These are phyloP conservation scores for Eumeta japonica DNA, from an alignment of 1,140 invertebrate genomes.

Conservation along the genomic window DNA sequence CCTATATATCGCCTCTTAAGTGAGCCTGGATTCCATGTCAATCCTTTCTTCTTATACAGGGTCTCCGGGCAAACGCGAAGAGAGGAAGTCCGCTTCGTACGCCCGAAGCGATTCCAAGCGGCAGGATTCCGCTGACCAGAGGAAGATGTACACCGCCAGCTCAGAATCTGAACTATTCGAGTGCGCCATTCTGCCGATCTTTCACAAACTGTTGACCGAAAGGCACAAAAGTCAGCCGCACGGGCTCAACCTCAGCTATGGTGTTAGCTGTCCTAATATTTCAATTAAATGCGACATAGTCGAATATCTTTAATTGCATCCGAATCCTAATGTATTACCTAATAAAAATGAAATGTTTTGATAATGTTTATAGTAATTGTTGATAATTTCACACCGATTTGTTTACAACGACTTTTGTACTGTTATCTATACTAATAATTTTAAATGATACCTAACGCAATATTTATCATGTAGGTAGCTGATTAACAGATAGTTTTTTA, in stretches of 20 bases:
- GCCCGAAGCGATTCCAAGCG: conserved; percentile 37
- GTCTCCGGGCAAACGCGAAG: conserved; percentile 37
- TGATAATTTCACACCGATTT: too few species aligned
- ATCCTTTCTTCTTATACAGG: conserved; percentile 20
- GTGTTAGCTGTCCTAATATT: conserved; percentile 89
- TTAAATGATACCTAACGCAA: too few species aligned
- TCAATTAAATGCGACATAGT: conserved; percentile 95
- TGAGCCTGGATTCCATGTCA: not conserved
- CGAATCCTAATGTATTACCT: not conserved
- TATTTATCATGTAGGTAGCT: too few species aligned
- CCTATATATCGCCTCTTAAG: conserved; percentile 1
- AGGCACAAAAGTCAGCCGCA: conserved; percentile 67
- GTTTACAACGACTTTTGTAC: too few species aligned
- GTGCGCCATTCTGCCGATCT: conserved; percentile 82
- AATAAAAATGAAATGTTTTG: conserved; percentile 2
- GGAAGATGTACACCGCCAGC: conserved; percentile 73
- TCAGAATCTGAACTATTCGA: conserved; percentile 80
- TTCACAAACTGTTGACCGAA: conserved; percentile 84
- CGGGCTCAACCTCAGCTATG: conserved; percentile 68
- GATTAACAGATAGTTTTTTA: too few species aligned
- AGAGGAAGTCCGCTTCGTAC: conserved; percentile 43
- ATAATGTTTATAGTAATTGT: not conserved
- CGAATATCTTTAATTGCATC: conserved; percentile 84
- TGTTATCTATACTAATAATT: too few species aligned
- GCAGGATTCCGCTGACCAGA: conserved; percentile 37